A percentile compares a stretch with the other conserved stretches of the same genome.
These are phyloP conservation scores for Tipula helvola DNA, from an alignment of 2,888 invertebrate genomes.

Conservation along the genomic window DNA sequence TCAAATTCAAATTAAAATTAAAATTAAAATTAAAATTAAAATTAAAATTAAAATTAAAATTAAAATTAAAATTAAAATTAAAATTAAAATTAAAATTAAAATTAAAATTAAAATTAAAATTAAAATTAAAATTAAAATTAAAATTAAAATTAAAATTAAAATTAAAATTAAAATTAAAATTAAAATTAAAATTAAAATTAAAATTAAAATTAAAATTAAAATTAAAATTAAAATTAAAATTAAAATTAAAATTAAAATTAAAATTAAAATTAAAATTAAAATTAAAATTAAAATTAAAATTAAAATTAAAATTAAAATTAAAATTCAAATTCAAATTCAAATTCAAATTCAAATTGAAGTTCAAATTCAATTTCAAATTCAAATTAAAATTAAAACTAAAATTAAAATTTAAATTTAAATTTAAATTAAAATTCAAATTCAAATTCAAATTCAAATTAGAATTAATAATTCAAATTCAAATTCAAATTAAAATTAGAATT, in stretches of 20 bases:
- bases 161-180: neutral
- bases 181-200: neutral
- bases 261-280: constrained; percentile 11
- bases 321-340: too few relatives aligned
- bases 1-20: too few relatives aligned
- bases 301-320: neutral
- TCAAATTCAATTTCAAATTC: neutral
- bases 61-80: too few relatives aligned
- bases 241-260: constrained; percentile 7
- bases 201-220: neutral
- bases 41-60: too few relatives aligned
- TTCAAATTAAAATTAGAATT: too few relatives aligned
- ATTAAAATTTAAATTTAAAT: constrained; percentile 8
- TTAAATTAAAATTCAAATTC: neutral
- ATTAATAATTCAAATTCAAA: too few relatives aligned
- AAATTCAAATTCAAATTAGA: too few relatives aligned
- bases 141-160: neutral
- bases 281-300: constrained; percentile 10
- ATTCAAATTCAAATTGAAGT: neutral
- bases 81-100: constrained; percentile 7
- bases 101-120: constrained; percentile 10
- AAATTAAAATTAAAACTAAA: neutral
- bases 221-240: neutral
- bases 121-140: neutral
- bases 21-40: too few relatives aligned